Evolutionary conservation across 2,113 vertebrate genomes (phyloP).

Genomic region (Bostrychus sinensis): DNA sequence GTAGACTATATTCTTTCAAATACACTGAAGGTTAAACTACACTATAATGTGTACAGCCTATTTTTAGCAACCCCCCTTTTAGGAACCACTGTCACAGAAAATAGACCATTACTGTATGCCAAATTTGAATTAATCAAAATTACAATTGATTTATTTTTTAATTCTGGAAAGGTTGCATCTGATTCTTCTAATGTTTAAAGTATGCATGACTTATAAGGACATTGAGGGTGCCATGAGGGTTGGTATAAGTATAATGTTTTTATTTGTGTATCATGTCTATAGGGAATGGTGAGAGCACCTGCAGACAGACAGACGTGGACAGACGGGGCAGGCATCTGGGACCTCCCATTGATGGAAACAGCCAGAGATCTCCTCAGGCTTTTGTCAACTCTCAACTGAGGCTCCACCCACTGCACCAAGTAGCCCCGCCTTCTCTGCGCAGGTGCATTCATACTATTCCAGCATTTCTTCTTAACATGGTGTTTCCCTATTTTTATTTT

Average conservation of each 20-base stretch:
- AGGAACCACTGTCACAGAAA: too few relatives aligned
- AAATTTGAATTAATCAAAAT: too few relatives aligned
- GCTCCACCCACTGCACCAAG: constrained; percentile 43
- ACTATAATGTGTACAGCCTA: too few relatives aligned
- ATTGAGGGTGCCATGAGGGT: background rate
- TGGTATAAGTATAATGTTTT: background rate
- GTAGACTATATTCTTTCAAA: too few relatives aligned
- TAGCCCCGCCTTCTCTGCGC: constrained; percentile 48
- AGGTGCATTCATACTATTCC: constrained; percentile 54
- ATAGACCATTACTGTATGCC: too few relatives aligned
- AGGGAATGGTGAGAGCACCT: constrained; percentile 78
- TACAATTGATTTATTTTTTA: too few relatives aligned
- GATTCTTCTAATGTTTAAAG: background rate
- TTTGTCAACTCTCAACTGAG: constrained; percentile 57
- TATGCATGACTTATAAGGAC: background rate
- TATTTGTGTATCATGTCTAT: background rate
- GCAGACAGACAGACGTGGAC: constrained; percentile 60
- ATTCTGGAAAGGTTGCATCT: too few relatives aligned
- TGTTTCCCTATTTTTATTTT: background rate
- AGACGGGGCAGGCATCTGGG: constrained; percentile 44
- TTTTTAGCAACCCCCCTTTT: too few relatives aligned
- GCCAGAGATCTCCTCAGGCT: constrained; percentile 42
- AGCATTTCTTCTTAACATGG: background rate
- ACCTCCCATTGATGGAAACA: constrained; percentile 51
- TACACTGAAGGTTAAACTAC: too few relatives aligned